Evolutionary conservation across 2,888 invertebrate species (phyloP).

Genomic region (Netelia melanura): DNA sequence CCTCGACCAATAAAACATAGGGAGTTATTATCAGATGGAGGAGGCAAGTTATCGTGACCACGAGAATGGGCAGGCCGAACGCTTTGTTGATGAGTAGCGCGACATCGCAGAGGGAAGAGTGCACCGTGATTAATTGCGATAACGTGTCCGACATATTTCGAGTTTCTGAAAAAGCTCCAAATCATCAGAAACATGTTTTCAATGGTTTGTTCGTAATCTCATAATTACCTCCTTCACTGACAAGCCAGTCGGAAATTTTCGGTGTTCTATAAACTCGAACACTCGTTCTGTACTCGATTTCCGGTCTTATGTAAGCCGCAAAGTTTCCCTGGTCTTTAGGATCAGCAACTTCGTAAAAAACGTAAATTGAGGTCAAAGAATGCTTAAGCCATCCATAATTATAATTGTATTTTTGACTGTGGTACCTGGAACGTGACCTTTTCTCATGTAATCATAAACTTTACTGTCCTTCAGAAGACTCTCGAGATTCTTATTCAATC

Average conservation of each 20-base stretch:
- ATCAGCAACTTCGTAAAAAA: conserved; percentile 61
- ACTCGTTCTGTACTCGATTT: conserved; percentile 66
- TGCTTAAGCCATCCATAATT: not conserved
- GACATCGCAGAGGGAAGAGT: conserved; percentile 86
- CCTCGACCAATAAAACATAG: conserved; percentile 87
- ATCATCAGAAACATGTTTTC: conserved; percentile 9
- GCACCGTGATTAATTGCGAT: conserved; percentile 85
- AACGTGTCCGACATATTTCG: conserved; percentile 82
- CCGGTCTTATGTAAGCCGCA: conserved; percentile 62
- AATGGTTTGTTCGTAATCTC: not conserved
- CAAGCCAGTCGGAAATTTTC: conserved; percentile 72
- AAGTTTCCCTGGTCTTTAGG: conserved; percentile 66
- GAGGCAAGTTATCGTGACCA: conserved; percentile 86
- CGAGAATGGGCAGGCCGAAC: conserved; percentile 86
- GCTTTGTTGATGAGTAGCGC: conserved; percentile 86
- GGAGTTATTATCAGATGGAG: conserved; percentile 88
- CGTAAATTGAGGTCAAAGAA: not conserved
- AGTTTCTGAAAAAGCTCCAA: conserved; percentile 68
- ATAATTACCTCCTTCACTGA: conserved; percentile 69
- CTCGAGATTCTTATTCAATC: conserved; percentile 86
- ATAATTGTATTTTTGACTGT: not conserved
- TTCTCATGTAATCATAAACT: conserved; percentile 74
- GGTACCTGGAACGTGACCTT: conserved; percentile 69
- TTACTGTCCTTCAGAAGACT: conserved; percentile 80
- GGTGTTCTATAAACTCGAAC: conserved; percentile 67